phyloP scores from a whole-genome alignment of 2,797 vertebrate genomes.

The Chrosomus eos region DNA sequence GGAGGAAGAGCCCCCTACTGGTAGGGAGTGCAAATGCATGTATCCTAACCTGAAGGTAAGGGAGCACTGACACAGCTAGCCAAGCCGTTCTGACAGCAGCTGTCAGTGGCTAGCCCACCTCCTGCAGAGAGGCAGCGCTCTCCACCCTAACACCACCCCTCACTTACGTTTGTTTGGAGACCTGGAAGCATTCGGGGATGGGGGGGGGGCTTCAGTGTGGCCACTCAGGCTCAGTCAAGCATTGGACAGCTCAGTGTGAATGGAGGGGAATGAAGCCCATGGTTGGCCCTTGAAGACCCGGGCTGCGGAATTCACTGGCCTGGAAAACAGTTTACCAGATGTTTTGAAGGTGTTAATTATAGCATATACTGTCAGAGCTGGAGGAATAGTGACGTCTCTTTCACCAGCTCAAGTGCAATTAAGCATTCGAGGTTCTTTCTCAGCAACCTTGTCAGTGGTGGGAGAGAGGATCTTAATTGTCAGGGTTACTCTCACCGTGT shows the following conservation, averaged over 20 bases:
- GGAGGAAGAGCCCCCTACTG: conserved; percentile 37
- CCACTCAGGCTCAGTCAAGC: conserved; percentile 65
- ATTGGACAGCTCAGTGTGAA: conserved; percentile 65
- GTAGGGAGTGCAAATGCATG: conserved; percentile 29
- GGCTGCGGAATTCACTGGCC: conserved; percentile 60
- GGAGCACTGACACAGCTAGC: conserved; percentile 24
- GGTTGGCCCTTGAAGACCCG: conserved; percentile 56
- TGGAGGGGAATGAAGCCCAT: conserved; percentile 62
- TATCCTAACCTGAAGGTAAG: conserved; percentile 21
- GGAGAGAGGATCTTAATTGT: conserved; percentile 45
- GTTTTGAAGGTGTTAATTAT: conserved; percentile 81
- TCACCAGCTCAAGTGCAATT: conserved; percentile 72
- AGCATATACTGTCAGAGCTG: conserved; percentile 72
- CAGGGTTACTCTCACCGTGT: conserved; percentile 24
- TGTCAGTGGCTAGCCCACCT: conserved; percentile 38
- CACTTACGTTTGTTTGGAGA: conserved; percentile 65
- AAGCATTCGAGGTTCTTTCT: conserved; percentile 64
- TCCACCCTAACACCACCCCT: conserved; percentile 32
- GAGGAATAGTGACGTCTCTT: conserved; percentile 77
- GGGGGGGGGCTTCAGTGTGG: conserved; percentile 61
- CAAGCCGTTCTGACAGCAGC: conserved; percentile 42
- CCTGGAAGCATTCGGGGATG: conserved; percentile 60
- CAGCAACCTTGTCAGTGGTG: conserved; percentile 56
- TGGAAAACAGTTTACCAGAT: conserved; percentile 75
- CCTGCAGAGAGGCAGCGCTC: conserved; percentile 43